These are phyloP conservation scores for Zaprionus ornatus DNA, from an alignment of 1,140 invertebrate genomes.

Conservation along the genomic window DNA sequence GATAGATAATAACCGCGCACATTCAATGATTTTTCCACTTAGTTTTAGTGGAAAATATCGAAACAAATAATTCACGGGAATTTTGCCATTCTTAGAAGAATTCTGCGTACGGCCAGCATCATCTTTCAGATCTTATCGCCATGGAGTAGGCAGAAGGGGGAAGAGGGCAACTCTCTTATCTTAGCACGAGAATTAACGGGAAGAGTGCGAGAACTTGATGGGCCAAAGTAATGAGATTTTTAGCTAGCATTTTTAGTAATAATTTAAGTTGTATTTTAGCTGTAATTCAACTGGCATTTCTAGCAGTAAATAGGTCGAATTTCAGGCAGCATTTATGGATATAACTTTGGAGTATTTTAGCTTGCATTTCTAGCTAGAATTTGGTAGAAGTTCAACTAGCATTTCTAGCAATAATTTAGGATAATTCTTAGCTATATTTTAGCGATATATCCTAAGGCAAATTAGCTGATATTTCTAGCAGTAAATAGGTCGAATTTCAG, in stretches of 20 bases:
- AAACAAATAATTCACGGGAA: background rate
- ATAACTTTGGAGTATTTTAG: background rate
- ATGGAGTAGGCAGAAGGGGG: no score
- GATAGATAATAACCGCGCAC: conserved; percentile 9
- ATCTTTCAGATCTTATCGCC: background rate
- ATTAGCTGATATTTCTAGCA: background rate
- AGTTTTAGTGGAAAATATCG: background rate
- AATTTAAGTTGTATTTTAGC: background rate
- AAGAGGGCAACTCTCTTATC: background rate
- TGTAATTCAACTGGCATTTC: background rate
- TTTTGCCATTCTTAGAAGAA: background rate
- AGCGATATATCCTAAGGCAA: no score
- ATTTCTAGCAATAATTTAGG: background rate
- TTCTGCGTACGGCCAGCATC: background rate
- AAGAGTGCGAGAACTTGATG: background rate
- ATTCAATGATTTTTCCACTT: conserved; percentile 4
- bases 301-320: background rate
- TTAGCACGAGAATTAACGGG: background rate
- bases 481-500: background rate
- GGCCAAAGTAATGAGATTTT: background rate
- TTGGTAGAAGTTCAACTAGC: background rate
- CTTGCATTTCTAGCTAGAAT: background rate
- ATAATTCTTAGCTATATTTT: no score
- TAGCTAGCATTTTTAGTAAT: background rate
- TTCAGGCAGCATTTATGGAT: rapidly evolving